Conservation (phyloP, 2,888 invertebrate genomes). For the Desoria tigrina region DNA sequence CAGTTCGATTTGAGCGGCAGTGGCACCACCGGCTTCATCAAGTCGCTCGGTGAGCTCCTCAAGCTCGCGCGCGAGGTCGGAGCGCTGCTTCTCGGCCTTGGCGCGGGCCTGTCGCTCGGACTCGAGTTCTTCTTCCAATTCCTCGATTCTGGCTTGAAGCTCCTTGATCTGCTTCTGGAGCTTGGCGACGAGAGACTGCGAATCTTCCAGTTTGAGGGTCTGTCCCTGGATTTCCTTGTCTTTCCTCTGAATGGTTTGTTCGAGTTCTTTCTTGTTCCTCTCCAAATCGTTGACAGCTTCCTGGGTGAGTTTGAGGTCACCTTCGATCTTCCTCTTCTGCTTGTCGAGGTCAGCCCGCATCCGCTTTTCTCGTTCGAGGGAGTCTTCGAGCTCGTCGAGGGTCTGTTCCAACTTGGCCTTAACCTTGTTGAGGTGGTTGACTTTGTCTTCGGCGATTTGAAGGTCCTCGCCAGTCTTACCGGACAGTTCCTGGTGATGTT, state of each 20-base stretch:
- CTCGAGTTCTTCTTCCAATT: slow-evolving; percentile 98
- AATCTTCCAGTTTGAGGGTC: slow-evolving; percentile 96
- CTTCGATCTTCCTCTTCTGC: slow-evolving; percentile 97
- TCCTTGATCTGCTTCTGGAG: slow-evolving; percentile 99
- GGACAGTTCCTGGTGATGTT: slow-evolving; percentile 88
- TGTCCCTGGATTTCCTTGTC: slow-evolving; percentile 97
- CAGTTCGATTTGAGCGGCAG: slow-evolving; percentile 85
- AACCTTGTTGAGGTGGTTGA: slow-evolving; percentile 98
- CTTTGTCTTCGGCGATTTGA: slow-evolving; percentile 93
- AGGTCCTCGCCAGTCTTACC: slow-evolving; percentile 91
- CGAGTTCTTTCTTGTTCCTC: slow-evolving; percentile 96
- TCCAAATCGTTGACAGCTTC: slow-evolving; percentile 96
- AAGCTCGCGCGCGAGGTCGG: slow-evolving; percentile 93
- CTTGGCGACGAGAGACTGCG: slow-evolving; percentile 95
- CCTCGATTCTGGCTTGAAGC: slow-evolving; percentile 94
- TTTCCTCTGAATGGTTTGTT: slow-evolving; percentile 96
- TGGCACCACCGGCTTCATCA: slow-evolving; percentile 99
- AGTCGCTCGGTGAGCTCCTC: slow-evolving; percentile 95
- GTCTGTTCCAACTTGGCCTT: slow-evolving; percentile 98
- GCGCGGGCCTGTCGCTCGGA: slow-evolving; percentile 82
- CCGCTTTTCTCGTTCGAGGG: slow-evolving; percentile 99
- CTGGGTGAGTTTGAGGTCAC: slow-evolving; percentile 97
- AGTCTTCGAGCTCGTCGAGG: slow-evolving; percentile 98
- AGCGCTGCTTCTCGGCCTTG: slow-evolving; percentile 93
- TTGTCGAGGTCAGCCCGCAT: slow-evolving; percentile 96